phyloP scores from a whole-genome alignment of 2,888 invertebrate species.

The Cistogaster globosa region DNA sequence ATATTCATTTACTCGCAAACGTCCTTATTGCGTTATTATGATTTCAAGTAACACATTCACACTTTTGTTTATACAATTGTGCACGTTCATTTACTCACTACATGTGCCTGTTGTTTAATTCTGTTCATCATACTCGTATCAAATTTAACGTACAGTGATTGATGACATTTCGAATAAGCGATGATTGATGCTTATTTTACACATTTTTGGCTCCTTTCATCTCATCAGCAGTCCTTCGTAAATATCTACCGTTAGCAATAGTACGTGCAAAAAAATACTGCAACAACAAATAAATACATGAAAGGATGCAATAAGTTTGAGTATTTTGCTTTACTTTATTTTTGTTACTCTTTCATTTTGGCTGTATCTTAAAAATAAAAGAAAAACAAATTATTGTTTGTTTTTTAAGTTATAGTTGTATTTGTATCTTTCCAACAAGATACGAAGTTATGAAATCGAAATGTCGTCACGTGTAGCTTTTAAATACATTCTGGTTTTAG shows the following conservation, averaged over 20 bases:
- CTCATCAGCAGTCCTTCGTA: slow-evolving; percentile 12
- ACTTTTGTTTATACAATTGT: slow-evolving; percentile 18
- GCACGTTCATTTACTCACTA: slow-evolving; percentile 41
- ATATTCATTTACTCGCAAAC: background rate
- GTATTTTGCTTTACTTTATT: slow-evolving; percentile 5
- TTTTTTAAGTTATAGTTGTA: background rate
- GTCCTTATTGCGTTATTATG: slow-evolving; percentile 14
- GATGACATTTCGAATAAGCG: slow-evolving; percentile 82
- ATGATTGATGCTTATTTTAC: slow-evolving; percentile 82
- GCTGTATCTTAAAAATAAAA: background rate
- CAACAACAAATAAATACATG: slow-evolving; percentile 12
- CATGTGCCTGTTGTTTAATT: slow-evolving; percentile 68
- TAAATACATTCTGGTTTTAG: slow-evolving; percentile 40
- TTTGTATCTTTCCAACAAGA: background rate
- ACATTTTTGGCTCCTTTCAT: slow-evolving; percentile 74
- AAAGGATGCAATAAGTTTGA: slow-evolving; percentile 15
- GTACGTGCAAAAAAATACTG: slow-evolving; percentile 7
- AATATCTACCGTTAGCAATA: slow-evolving; percentile 62
- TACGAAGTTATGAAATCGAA: background rate
- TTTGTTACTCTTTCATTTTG: background rate
- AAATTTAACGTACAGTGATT: slow-evolving; percentile 77
- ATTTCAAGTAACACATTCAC: slow-evolving; percentile 20
- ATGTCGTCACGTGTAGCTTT: slow-evolving; percentile 7
- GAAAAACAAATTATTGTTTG: background rate
- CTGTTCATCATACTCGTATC: slow-evolving; percentile 69